phyloP scores from a whole-genome alignment of 2,888 invertebrate species.

The Drosophila ezoana region DNA sequence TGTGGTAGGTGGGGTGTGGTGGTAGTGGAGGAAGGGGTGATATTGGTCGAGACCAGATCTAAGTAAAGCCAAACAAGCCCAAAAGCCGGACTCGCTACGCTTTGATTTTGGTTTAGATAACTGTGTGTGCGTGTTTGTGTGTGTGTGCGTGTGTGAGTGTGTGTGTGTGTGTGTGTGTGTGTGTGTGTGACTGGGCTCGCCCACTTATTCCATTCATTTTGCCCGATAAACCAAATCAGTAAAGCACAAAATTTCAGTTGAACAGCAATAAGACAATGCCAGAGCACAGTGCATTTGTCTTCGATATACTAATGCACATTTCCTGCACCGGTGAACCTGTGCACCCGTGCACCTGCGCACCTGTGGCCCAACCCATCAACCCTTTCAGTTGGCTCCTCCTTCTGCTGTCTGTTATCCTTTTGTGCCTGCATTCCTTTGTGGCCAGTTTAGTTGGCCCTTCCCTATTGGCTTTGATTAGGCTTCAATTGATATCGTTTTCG shows the following conservation, averaged over 20 bases:
- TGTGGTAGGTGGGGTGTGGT: no score
- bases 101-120: slow-evolving; percentile 36
- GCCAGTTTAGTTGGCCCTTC: neutral
- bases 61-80: slow-evolving; percentile 16
- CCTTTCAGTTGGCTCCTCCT: slow-evolving; percentile 4
- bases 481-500: slow-evolving; percentile 16
- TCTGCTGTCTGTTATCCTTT: neutral
- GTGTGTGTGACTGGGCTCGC: slow-evolving; percentile 6
- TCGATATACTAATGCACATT: slow-evolving; percentile 6
- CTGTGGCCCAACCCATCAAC: neutral
- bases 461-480: slow-evolving; percentile 5
- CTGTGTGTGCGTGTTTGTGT: slow-evolving; percentile 1
- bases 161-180: neutral
- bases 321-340: neutral
- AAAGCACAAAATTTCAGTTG: slow-evolving; percentile 11
- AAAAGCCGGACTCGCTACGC: slow-evolving; percentile 25
- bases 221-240: slow-evolving; percentile 17
- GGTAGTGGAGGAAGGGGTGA: neutral
- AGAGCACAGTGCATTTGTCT: slow-evolving; percentile 10
- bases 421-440: slow-evolving; percentile 10
- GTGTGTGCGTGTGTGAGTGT: slow-evolving; percentile 1
- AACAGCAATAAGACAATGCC: slow-evolving; percentile 30
- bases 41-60: neutral
- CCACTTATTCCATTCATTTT: slow-evolving; percentile 7
- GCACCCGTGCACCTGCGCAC: neutral